These are phyloP conservation scores for Rhingia rostrata DNA, from an alignment of 2,888 invertebrate genomes.

Conservation along the genomic window DNA sequence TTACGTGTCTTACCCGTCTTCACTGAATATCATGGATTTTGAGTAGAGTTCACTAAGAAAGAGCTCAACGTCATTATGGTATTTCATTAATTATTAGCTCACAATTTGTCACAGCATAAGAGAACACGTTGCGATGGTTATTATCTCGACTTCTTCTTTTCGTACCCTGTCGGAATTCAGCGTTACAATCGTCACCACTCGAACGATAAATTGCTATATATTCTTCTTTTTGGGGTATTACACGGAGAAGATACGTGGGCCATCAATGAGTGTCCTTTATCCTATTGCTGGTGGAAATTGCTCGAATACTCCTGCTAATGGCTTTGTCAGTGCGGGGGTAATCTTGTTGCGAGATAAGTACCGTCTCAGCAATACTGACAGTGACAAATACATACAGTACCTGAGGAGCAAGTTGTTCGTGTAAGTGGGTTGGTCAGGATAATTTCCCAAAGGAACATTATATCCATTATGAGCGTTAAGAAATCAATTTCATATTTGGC, in stretches of 20 bases:
- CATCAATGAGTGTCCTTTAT: neutral
- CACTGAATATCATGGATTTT: neutral
- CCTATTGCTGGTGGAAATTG: conserved; percentile 29
- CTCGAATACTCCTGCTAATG: conserved; percentile 14
- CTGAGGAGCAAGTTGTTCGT: conserved; percentile 23
- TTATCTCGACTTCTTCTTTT: conserved; percentile 16
- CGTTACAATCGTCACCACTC: conserved; percentile 39
- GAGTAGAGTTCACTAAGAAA: conserved; percentile 8
- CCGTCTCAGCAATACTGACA: conserved; percentile 46
- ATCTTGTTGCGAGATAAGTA: conserved; percentile 54
- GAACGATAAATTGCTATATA: conserved; percentile 42
- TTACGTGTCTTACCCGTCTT: neutral
- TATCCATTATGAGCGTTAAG: neutral
- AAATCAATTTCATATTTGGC: no score
- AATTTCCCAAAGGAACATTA: neutral
- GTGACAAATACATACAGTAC: conserved; percentile 58
- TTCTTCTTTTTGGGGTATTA: conserved; percentile 11
- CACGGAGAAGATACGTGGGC: neutral
- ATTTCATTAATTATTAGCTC: conserved; percentile 56
- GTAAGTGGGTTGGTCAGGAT: neutral
- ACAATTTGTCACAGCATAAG: conserved; percentile 63
- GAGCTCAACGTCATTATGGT: conserved; percentile 35
- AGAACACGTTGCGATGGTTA: conserved; percentile 45
- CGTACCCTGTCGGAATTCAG: conserved; percentile 6
- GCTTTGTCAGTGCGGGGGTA: conserved; percentile 20